phyloP scores from a whole-genome alignment of 2,113 vertebrate species.

The Cranoglanis bouderius region DNA sequence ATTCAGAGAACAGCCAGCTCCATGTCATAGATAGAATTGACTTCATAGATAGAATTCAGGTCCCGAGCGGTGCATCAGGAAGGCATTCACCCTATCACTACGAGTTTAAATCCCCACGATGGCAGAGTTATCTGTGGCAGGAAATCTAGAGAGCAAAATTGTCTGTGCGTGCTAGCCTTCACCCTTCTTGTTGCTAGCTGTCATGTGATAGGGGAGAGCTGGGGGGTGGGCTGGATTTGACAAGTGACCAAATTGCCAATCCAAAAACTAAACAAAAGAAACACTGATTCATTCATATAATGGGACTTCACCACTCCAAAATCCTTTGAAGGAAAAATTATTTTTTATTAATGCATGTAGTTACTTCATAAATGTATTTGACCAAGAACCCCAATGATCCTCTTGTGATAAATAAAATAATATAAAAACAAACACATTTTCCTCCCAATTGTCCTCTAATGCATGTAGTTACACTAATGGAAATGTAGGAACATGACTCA shows the following conservation, averaged over 20 bases:
- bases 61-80: not conserved
- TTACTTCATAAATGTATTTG: not conserved
- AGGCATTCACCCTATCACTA: not conserved
- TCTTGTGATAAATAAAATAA: not conserved
- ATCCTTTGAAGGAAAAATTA: not conserved
- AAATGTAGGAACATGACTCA: not conserved
- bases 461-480: not conserved
- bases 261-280: not conserved
- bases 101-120: not conserved
- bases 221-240: not conserved
- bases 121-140: not conserved
- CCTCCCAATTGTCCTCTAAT: not conserved
- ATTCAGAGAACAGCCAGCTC: not conserved
- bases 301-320: not conserved
- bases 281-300: not conserved
- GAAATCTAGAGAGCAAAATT: not conserved
- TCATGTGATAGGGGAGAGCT: not conserved
- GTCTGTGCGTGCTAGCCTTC: not conserved
- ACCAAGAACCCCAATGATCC: not conserved
- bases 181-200: not conserved
- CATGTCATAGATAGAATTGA: not conserved
- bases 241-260: not conserved
- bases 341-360: not conserved
- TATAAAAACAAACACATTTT: not conserved
- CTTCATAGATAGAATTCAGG: not conserved